A percentile compares a stretch with the other conserved stretches of the same genome.
phyloP scores from a whole-genome alignment of 2,888 invertebrate genomes.

The Drosophila cognata region DNA sequence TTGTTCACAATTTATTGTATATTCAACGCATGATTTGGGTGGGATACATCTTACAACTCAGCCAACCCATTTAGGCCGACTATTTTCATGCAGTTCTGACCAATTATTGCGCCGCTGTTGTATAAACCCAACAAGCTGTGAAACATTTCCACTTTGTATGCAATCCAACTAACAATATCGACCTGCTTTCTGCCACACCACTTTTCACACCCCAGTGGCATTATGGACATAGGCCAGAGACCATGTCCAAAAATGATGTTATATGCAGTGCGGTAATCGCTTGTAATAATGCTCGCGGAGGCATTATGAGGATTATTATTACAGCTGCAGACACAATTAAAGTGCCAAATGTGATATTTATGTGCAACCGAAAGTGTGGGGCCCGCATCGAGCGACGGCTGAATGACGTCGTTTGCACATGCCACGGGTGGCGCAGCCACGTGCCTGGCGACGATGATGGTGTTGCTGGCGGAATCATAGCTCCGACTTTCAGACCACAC shows the following conservation, averaged over 20 bases:
- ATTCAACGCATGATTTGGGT: not conserved
- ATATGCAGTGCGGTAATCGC: conserved; percentile 38
- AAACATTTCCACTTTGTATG: conserved; percentile 57
- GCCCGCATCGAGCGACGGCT: conserved; percentile 46
- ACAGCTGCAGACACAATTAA: conserved; percentile 70
- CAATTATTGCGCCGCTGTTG: conserved; percentile 12
- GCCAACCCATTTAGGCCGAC: not conserved
- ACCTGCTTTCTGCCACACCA: conserved; percentile 40
- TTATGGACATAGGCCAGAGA: conserved; percentile 26
- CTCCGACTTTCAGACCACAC: conserved; percentile 2
- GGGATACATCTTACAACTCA: not conserved
- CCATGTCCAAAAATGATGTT: conserved; percentile 50
- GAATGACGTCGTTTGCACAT: conserved; percentile 2
- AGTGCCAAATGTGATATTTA: conserved; percentile 63
- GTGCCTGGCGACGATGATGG: conserved; percentile 47
- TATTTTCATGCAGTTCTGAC: not conserved
- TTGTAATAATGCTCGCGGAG: conserved; percentile 27
- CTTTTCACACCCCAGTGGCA: conserved; percentile 24
- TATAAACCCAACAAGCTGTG: conserved; percentile 29
- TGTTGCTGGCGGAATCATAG: conserved; percentile 41
- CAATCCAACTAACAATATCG: conserved; percentile 57
- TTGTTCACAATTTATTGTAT: not conserved
- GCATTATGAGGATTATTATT: conserved; percentile 51
- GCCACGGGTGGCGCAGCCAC: conserved; percentile 51
- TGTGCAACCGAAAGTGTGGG: conserved; percentile 22